These are phyloP conservation scores for Sebastes schlegelii DNA, from an alignment of 2,113 vertebrate genomes.

Conservation along the genomic window DNA sequence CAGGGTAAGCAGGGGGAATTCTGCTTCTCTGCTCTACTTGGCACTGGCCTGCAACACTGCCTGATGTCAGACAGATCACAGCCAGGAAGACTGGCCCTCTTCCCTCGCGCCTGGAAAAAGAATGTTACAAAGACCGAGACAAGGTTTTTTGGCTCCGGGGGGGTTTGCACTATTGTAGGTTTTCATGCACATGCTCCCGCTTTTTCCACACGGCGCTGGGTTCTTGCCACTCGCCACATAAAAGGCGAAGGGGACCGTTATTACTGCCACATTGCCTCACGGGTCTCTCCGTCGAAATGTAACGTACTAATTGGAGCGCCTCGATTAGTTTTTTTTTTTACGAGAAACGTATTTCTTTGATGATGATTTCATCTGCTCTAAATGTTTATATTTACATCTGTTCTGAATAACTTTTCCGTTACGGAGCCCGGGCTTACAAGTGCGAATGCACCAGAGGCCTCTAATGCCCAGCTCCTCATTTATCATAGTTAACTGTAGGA, in stretches of 20 bases:
- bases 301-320: slow-evolving; percentile 57
- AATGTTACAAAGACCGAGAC: slow-evolving; percentile 55
- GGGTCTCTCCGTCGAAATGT: slow-evolving; percentile 43
- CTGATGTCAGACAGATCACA: slow-evolving; percentile 79
- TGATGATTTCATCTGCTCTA: slow-evolving; percentile 59
- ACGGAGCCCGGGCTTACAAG: not conserved
- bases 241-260: slow-evolving; percentile 52
- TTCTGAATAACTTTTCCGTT: slow-evolving; percentile 38
- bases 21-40: slow-evolving; percentile 77
- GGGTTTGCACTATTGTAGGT: slow-evolving; percentile 33
- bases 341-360: slow-evolving; percentile 43
- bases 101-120: slow-evolving; percentile 71
- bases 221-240: slow-evolving; percentile 64
- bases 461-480: slow-evolving; percentile 45
- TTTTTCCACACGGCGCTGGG: slow-evolving; percentile 61
- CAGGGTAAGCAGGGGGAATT: slow-evolving; percentile 72
- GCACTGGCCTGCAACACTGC: slow-evolving; percentile 61
- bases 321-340: slow-evolving; percentile 50
- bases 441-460: not conserved
- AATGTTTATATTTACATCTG: slow-evolving; percentile 66
- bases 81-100: slow-evolving; percentile 71
- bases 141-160: slow-evolving; percentile 19
- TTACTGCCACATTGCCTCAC: slow-evolving; percentile 62
- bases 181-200: slow-evolving; percentile 62
- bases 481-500: slow-evolving; percentile 69